A percentile compares a stretch with the other conserved stretches of the same genome.
Conservation (phyloP, 2,113 vertebrate genomes). For the Amia ocellicauda region DNA sequence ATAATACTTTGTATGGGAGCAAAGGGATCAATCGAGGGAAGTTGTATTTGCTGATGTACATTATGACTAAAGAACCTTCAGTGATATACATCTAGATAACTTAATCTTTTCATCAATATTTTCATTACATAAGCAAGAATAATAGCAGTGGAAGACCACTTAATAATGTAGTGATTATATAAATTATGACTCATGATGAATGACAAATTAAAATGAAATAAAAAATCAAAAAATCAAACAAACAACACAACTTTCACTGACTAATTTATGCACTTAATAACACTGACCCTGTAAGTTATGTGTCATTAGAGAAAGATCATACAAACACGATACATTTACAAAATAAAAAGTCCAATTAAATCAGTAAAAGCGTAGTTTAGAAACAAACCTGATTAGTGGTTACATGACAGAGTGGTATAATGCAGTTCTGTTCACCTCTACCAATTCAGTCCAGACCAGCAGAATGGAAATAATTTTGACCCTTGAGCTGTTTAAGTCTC, state of each 20-base stretch:
- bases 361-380: background rate
- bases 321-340: background rate
- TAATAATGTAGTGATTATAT: background rate
- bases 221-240: background rate
- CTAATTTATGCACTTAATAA: background rate
- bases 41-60: too few species aligned
- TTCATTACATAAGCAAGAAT: too few species aligned
- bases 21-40: too few species aligned
- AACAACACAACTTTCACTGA: background rate
- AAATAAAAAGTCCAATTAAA: background rate
- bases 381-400: background rate
- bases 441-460: background rate
- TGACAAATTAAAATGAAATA: too few species aligned
- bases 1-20: too few species aligned
- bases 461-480: background rate
- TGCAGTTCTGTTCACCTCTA: conserved; percentile 1
- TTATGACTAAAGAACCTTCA: too few species aligned
- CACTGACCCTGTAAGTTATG: background rate
- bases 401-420: background rate
- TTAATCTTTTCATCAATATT: too few species aligned
- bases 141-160: background rate
- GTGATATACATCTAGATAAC: too few species aligned
- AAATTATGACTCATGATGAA: too few species aligned
- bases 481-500: background rate
- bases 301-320: background rate